Evolutionary conservation across 1,140 invertebrate species (phyloP).

Genomic region (Nasonia giraulti): DNA sequence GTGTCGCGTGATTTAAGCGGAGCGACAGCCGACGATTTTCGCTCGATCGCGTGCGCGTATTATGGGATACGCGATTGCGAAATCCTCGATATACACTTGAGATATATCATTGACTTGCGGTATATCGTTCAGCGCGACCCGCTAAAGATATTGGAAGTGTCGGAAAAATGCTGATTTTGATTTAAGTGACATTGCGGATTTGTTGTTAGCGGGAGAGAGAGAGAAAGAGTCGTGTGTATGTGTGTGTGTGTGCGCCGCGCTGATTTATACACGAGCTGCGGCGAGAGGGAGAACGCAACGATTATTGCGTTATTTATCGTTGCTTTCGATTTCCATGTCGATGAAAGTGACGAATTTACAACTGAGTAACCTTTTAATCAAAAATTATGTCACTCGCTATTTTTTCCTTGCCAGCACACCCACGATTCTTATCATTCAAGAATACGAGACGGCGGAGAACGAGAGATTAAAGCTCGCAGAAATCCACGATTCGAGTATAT

Average conservation of each 20-base stretch:
- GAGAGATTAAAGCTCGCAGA: too few relatives aligned
- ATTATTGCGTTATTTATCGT: background rate
- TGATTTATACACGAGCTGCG: background rate
- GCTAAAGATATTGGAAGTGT: background rate
- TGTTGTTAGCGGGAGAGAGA: too few relatives aligned
- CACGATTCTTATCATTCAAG: too few relatives aligned
- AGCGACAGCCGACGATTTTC: background rate
- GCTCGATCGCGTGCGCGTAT: slow-evolving; percentile 54
- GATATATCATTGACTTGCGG: too few relatives aligned
- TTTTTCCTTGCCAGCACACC: too few relatives aligned
- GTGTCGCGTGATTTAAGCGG: slow-evolving; percentile 65
- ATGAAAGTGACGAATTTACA: background rate
- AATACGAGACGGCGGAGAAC: too few relatives aligned
- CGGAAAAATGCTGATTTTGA: background rate
- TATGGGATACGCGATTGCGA: slow-evolving; percentile 54
- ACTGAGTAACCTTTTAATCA: background rate
- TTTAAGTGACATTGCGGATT: background rate
- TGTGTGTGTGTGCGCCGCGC: too few relatives aligned
- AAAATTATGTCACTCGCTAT: background rate
- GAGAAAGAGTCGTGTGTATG: too few relatives aligned
- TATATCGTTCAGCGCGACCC: too few relatives aligned
- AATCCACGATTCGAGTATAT: too few relatives aligned
- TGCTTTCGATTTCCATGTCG: background rate
- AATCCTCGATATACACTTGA: slow-evolving; percentile 48
- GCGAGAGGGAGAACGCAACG: background rate